Conservation (phyloP, 1,140 invertebrate genomes). For the Dreissena polymorpha region DNA sequence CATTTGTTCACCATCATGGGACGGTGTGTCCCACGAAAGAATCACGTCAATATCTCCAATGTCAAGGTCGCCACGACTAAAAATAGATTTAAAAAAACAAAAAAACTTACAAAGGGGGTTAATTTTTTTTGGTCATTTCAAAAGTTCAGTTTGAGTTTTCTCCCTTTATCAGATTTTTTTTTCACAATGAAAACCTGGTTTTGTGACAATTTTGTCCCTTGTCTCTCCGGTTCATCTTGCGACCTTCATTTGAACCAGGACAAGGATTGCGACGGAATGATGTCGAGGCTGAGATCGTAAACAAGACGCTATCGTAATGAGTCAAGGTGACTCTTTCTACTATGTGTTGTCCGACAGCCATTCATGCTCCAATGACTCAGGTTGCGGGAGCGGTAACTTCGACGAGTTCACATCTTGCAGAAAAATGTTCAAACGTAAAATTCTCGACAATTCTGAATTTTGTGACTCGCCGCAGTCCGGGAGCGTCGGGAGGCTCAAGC, state of each 20-base stretch:
- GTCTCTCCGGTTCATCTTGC: constrained; percentile 17
- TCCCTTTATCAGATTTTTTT: too few species aligned
- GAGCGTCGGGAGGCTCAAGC: constrained; percentile 25
- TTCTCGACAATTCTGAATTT: constrained; percentile 21
- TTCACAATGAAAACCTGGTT: too few species aligned
- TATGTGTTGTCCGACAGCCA: constrained; percentile 41
- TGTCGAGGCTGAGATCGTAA: constrained; percentile 38
- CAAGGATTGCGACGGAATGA: constrained; percentile 26
- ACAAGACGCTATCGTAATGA: constrained; percentile 29
- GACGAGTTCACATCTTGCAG: constrained; percentile 49
- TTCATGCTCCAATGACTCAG: constrained; percentile 39
- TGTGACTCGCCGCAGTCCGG: not conserved
- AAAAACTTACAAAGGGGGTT: too few species aligned
- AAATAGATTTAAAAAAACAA: too few species aligned
- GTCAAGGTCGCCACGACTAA: too few species aligned
- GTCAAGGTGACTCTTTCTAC: constrained; percentile 38
- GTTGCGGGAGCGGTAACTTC: constrained; percentile 23
- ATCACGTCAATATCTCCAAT: too few species aligned
- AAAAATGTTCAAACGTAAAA: constrained; percentile 25
- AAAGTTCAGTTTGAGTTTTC: too few species aligned
- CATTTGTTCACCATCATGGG: too few species aligned
- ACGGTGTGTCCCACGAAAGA: too few species aligned
- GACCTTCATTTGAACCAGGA: constrained; percentile 35
- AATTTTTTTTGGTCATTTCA: too few species aligned
- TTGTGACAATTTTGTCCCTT: too few species aligned